Evolutionary conservation across 2,888 invertebrate genomes (phyloP).

Genomic region (Mesorhabditis belari): DNA sequence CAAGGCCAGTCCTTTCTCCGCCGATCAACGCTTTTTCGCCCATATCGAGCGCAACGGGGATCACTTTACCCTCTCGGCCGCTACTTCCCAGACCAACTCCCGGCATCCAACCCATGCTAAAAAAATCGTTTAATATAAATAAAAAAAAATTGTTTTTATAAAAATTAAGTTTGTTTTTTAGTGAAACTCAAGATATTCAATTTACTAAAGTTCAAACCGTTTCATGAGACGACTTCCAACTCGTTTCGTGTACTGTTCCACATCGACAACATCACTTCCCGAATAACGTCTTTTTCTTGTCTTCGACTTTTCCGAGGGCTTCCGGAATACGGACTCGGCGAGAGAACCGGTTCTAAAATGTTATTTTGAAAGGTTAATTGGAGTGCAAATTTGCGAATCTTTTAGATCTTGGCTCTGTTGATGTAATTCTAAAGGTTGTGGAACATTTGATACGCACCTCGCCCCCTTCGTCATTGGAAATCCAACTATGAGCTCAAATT

Average conservation of each 20-base stretch:
- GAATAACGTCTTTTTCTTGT: slow-evolving; percentile 49
- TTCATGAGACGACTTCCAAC: slow-evolving; percentile 18
- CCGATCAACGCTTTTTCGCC: slow-evolving; percentile 28
- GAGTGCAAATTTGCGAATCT: not conserved
- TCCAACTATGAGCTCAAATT: too few relatives aligned
- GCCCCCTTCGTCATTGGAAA: too few relatives aligned
- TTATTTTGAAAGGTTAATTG: not conserved
- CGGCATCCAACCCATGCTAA: slow-evolving; percentile 57
- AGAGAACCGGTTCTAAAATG: slow-evolving; percentile 19
- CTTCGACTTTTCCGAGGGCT: slow-evolving; percentile 11
- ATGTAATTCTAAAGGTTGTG: too few relatives aligned
- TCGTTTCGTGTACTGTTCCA: slow-evolving; percentile 53
- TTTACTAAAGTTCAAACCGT: slow-evolving; percentile 6
- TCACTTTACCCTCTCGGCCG: slow-evolving; percentile 50
- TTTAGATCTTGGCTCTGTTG: not conserved
- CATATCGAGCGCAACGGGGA: slow-evolving; percentile 28
- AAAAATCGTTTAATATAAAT: not conserved
- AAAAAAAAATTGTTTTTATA: not conserved
- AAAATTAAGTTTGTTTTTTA: not conserved
- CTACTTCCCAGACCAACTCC: slow-evolving; percentile 58
- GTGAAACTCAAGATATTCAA: not conserved
- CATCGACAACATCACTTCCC: slow-evolving; percentile 53
- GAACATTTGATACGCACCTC: too few relatives aligned
- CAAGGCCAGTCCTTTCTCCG: slow-evolving; percentile 25
- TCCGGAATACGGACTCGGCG: slow-evolving; percentile 16